A percentile compares a stretch with the other conserved stretches of the same genome.
These are phyloP conservation scores for Heliconius hermathena DNA, from an alignment of 1,140 invertebrate genomes.

Conservation along the genomic window DNA sequence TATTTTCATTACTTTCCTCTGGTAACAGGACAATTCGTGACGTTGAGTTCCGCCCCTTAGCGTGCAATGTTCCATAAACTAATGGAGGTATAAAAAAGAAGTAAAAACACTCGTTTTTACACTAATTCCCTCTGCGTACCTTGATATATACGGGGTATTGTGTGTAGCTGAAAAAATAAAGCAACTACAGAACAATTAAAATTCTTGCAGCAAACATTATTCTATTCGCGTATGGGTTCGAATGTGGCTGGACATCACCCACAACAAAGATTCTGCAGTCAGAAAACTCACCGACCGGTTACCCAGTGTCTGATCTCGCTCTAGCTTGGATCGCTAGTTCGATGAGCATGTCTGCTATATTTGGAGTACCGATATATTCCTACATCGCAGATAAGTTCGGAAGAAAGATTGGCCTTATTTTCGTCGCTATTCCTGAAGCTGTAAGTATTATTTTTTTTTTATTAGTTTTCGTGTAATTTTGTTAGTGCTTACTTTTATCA, in stretches of 20 bases:
- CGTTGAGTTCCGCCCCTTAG: too few relatives aligned
- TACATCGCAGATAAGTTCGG: constrained; percentile 30
- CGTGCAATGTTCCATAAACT: too few relatives aligned
- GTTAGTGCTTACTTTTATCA: too few relatives aligned
- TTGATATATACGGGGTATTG: too few relatives aligned
- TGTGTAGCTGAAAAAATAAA: too few relatives aligned
- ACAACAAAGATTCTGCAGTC: constrained; percentile 34
- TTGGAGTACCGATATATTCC: constrained; percentile 27
- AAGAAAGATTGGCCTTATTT: constrained; percentile 26
- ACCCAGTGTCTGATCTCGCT: constrained; percentile 25
- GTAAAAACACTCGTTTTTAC: too few relatives aligned
- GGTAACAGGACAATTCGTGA: too few relatives aligned
- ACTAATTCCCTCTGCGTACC: too few relatives aligned
- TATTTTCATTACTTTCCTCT: too few relatives aligned
- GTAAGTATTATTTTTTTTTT: constrained; percentile 14
- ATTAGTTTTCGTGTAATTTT: too few relatives aligned
- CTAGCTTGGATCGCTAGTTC: constrained; percentile 36
- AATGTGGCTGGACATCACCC: constrained; percentile 41
- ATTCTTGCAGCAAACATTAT: constrained; percentile 24
- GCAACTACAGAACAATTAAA: too few relatives aligned
- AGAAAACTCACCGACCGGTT: constrained; percentile 25
- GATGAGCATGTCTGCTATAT: constrained; percentile 32
- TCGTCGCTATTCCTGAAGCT: constrained; percentile 29
- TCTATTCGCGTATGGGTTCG: constrained; percentile 30
- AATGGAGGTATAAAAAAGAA: too few relatives aligned